A percentile compares a stretch with the other conserved stretches of the same genome.
phyloP scores from a whole-genome alignment of 1,140 invertebrate species.

The Pseudomyrmex gracilis region DNA sequence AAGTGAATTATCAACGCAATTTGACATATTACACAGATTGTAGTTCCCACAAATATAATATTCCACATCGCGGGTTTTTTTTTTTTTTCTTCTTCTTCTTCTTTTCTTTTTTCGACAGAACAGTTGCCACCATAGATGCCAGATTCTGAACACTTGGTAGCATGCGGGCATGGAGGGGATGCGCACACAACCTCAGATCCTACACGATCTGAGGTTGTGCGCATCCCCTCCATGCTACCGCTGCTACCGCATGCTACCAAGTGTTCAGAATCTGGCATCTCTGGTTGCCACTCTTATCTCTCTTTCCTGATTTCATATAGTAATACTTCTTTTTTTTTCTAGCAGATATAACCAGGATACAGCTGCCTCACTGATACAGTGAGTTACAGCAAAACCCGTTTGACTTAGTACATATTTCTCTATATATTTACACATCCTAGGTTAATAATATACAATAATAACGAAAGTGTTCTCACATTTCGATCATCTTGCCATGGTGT shows the following conservation, averaged over 20 bases:
- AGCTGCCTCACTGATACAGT: slow-evolving; percentile 85
- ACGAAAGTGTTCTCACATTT: slow-evolving; percentile 72
- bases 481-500: slow-evolving; percentile 34
- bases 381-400: slow-evolving; percentile 78
- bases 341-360: slow-evolving; percentile 77
- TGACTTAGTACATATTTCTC: slow-evolving; percentile 78
- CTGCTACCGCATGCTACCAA: too few species aligned
- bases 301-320: slow-evolving; percentile 72
- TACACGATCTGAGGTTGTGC: too few species aligned
- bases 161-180: too few species aligned
- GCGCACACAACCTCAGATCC: too few species aligned
- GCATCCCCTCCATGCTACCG: too few species aligned
- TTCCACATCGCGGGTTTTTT: slow-evolving; percentile 28
- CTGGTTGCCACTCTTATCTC: too few species aligned
- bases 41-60: slow-evolving; percentile 26
- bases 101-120: slow-evolving; percentile 22
- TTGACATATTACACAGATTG: slow-evolving; percentile 32
- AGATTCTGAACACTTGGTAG: too few species aligned
- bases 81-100: neutral
- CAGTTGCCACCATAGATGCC: slow-evolving; percentile 62
- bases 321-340: slow-evolving; percentile 82
- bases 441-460: slow-evolving; percentile 77
- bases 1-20: slow-evolving; percentile 27
- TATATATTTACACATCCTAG: slow-evolving; percentile 81
- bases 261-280: too few species aligned